Conservation (phyloP, 2,797 vertebrate species). For the Spheniscus humboldti region DNA sequence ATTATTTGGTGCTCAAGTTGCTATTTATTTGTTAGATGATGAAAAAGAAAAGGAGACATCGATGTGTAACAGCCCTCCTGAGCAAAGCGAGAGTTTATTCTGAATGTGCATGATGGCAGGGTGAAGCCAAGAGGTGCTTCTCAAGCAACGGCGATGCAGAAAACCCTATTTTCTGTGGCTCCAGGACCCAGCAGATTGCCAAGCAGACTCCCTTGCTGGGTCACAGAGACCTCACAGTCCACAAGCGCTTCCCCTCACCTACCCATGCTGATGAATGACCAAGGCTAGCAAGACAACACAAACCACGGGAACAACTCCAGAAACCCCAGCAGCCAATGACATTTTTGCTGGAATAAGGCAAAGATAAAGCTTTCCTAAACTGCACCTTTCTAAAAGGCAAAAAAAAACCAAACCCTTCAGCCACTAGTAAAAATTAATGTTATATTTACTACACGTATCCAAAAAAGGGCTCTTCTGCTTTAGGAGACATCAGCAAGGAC, state of each 20-base stretch:
- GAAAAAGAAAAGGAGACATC: not conserved
- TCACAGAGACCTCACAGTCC: accelerated
- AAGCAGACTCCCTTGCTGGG: not conserved
- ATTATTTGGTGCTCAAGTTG: not conserved
- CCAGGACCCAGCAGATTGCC: not conserved
- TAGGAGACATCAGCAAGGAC: not conserved
- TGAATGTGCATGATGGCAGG: accelerated
- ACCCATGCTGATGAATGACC: not conserved
- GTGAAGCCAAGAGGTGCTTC: not conserved
- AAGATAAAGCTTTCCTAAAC: not conserved
- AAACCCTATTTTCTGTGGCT: not conserved
- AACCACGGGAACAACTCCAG: not conserved
- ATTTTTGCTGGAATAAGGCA: not conserved
- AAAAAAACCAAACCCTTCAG: not conserved
- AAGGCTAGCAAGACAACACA: not conserved
- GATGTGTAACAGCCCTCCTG: not conserved
- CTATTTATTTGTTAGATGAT: not conserved
- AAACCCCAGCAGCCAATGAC: accelerated
- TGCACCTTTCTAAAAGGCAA: not conserved
- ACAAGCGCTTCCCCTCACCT: not conserved
- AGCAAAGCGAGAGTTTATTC: not conserved
- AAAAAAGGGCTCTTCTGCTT: not conserved
- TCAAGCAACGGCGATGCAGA: accelerated
- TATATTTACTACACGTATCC: not conserved
- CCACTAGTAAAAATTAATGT: not conserved